A percentile compares a stretch with the other conserved stretches of the same genome.
Evolutionary conservation across 2,888 invertebrate species (phyloP).

Genomic region (Drosophila neonasuta): DNA sequence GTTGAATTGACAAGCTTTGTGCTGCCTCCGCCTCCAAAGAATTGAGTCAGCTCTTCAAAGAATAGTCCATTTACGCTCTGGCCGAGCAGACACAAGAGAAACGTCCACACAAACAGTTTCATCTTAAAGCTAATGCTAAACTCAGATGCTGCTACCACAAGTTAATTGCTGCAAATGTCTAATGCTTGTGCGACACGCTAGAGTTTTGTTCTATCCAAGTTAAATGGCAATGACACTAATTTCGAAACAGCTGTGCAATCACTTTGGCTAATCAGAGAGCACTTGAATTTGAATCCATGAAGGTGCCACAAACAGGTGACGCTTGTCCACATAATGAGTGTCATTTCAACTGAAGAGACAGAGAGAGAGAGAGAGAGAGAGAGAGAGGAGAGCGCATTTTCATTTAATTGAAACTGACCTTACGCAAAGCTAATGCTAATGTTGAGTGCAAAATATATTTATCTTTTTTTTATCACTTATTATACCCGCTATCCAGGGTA

Average conservation of each 20-base stretch:
- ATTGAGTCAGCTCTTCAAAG: constrained; percentile 43
- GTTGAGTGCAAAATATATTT: too few species aligned
- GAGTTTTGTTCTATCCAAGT: constrained; percentile 47
- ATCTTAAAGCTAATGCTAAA: constrained; percentile 34
- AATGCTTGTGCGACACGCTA: constrained; percentile 15
- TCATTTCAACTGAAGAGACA: not conserved
- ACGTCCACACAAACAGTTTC: constrained; percentile 51
- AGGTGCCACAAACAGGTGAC: not conserved
- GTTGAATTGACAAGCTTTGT: constrained; percentile 8
- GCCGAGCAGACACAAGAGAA: constrained; percentile 27
- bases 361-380: not conserved
- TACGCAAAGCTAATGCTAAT: not conserved
- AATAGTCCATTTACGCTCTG: constrained; percentile 42
- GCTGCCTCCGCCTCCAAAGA: constrained; percentile 28
- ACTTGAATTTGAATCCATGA: not conserved
- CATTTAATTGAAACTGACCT: not conserved
- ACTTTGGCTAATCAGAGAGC: not conserved
- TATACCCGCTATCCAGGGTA: too few species aligned
- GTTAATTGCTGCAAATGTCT: constrained; percentile 40
- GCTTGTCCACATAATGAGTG: not conserved
- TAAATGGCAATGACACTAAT: constrained; percentile 56
- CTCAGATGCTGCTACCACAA: constrained; percentile 28
- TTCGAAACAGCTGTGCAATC: constrained; percentile 52
- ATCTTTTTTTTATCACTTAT: too few species aligned
- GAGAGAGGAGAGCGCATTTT: not conserved